Base-by-base conservation (phyloP, 2,113 vertebrate genomes). In the Enhydra lutris region DNA sequence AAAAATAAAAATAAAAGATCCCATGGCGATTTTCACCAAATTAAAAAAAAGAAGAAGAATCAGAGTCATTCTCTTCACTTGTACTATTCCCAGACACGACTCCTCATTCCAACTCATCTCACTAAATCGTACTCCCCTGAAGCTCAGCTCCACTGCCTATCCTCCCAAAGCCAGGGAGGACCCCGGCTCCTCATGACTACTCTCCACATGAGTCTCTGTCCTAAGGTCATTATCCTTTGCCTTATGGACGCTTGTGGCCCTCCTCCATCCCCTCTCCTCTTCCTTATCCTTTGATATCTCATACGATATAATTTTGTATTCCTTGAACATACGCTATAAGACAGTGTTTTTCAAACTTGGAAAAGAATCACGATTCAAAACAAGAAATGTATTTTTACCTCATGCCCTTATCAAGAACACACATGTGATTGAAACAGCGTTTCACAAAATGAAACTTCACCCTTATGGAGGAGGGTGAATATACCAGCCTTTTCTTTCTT, bases 61-160 rank as follows among this genome's bases (percentile, higher is more conserved):
- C 57, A 39, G 23, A 50, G 63, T 67, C 6, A 21, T 20, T 67
- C 55, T 36, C 63, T 29, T 29, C 61, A 39, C 55, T 5, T 2
- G 10, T 0, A 8, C 55, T 0, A 8, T 45, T 80, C n/a, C 42
- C 12, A 52, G 67, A 42, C 0, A 4, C 0, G 0, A 36, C 2
- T 71, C 52, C 11, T 57, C 81, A 82, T 12, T n/a, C 47, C 55
- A 29, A 9, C 34, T 67, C 57, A 14, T 2, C 24, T 45, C 84
- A 39, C 69, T 39, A 24, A 59, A 39, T 42, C 5, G 0, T 8
- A 45, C n/a, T 10, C 52, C 17, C 10, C 87, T 61, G 42, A 24
- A 11, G 23, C 26, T 50, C 79, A 76, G 13, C 34, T 21, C 4
- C 29, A 12, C 4, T 9, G 45, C 42, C 42, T 24, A 39, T 20